Evolutionary conservation across 2,797 vertebrate species (phyloP).

Genomic region (Spondyliosoma cantharus): DNA sequence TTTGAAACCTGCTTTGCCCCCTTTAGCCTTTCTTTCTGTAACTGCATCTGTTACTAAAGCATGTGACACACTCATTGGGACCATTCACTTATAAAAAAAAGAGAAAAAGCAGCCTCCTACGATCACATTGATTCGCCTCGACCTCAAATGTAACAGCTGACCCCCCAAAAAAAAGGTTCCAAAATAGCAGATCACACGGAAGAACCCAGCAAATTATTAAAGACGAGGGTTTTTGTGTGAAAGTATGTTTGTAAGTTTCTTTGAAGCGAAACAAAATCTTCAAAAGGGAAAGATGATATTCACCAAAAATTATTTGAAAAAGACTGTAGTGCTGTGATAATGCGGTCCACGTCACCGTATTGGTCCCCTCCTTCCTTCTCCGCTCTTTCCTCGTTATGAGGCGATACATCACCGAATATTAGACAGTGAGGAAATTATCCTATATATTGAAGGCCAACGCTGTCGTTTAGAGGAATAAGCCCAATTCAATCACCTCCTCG

Average conservation of each 20-base stretch:
- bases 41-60: constrained; percentile 31
- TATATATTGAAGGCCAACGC: constrained; percentile 27
- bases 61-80: constrained; percentile 35
- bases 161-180: neutral
- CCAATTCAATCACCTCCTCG: constrained; percentile 55
- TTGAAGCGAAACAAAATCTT: neutral
- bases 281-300: neutral
- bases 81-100: neutral
- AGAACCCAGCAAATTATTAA: neutral
- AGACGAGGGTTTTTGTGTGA: no score
- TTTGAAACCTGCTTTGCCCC: constrained; percentile 7
- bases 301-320: neutral
- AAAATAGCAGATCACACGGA: neutral
- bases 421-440: constrained; percentile 59
- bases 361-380: neutral
- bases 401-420: constrained; percentile 58
- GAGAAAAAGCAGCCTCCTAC: neutral
- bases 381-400: constrained; percentile 49
- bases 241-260: neutral
- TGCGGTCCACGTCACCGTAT: neutral
- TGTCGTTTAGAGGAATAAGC: constrained; percentile 43
- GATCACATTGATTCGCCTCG: neutral
- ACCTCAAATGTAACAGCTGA: neutral
- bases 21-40: constrained; percentile 7
- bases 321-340: neutral